Conservation (phyloP, 2,888 invertebrate species). For the Amiota communis region DNA sequence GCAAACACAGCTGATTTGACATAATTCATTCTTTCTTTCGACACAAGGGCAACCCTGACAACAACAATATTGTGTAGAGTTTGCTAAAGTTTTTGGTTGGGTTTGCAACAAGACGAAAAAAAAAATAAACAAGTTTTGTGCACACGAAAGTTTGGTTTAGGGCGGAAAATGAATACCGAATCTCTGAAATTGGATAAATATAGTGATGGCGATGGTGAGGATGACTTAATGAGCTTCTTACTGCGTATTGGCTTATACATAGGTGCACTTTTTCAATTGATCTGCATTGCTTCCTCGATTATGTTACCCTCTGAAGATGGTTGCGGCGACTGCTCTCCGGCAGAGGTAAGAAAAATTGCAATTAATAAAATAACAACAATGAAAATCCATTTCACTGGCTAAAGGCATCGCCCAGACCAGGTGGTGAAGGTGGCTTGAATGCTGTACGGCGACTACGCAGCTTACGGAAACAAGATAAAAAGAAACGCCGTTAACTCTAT, state of each 20-base stretch:
- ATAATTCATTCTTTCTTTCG: not conserved
- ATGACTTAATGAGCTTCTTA: conserved; percentile 82
- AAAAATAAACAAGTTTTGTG: conserved; percentile 38
- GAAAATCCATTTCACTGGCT: no score
- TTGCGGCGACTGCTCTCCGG: conserved; percentile 41
- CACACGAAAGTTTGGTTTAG: not conserved
- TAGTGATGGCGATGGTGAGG: conserved; percentile 77
- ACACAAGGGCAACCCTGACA: no score
- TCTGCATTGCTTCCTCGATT: conserved; percentile 87
- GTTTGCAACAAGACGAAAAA: conserved; percentile 29
- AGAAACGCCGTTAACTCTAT: conserved; percentile 65
- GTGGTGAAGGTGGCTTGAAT: conserved; percentile 43
- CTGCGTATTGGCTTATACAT: conserved; percentile 87
- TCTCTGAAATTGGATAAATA: conserved; percentile 60
- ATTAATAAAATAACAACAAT: no score
- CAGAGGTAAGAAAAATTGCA: conserved; percentile 21
- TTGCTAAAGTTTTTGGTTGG: conserved; percentile 25
- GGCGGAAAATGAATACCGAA: conserved; percentile 47
- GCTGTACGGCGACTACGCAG: conserved; percentile 68
- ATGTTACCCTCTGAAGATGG: conserved; percentile 76
- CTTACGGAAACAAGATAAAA: conserved; percentile 69
- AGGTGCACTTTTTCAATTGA: conserved; percentile 89
- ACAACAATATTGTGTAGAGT: no score
- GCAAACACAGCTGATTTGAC: conserved; percentile 28
- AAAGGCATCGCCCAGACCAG: conserved; percentile 36